Base-by-base conservation (phyloP, 2,888 invertebrate genomes). In the Ellobium chinense region DNA sequence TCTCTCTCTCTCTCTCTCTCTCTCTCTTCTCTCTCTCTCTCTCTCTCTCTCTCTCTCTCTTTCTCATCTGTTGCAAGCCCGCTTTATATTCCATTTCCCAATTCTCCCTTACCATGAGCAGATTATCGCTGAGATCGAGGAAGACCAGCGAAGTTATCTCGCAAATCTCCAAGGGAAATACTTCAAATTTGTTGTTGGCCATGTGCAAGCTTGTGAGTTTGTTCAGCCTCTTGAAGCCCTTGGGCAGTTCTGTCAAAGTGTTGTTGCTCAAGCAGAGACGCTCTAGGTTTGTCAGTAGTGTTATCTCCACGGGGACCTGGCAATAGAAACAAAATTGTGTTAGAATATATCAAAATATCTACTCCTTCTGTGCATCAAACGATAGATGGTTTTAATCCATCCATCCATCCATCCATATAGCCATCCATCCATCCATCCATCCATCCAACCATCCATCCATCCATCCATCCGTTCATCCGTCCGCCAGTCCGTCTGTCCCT, bases 121-220 rank as follows among this genome's bases (percentile, higher is more conserved):
- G 82, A 82, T 94, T 94, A 68, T 91, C 91, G 78, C 92, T 92
- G 46, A 94, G 80, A 79, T 94, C 93, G 5, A 94, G 88, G 76
- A 93, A 92, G 75, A 89, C 88, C 60, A 93, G 84, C 4, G 86
- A 82, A 31, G 84, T 72, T 9, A 92, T 80, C 18, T 89, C 88
- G 79, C 90, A 91, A 56, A 94, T 84, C 27, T 89, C 87, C 29
- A 85, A 31, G 0, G 92, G 90, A 72, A 94, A 90, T 3, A 86
- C 84, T 14, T 87, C 86, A 81, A 94, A 88, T 66, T 89, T 86
- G 89, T 94, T 94, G 82, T 93, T 93, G 76, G 93, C 92, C 74
- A 90, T 66, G 78, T 92, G 92, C n/a, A 93, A 84, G 77, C 91
- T 91, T 36, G 83, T 77, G 29, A 93, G 85, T 31, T 88, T 86